phyloP scores from a whole-genome alignment of 2,888 invertebrate genomes.

The Atherix ibis region DNA sequence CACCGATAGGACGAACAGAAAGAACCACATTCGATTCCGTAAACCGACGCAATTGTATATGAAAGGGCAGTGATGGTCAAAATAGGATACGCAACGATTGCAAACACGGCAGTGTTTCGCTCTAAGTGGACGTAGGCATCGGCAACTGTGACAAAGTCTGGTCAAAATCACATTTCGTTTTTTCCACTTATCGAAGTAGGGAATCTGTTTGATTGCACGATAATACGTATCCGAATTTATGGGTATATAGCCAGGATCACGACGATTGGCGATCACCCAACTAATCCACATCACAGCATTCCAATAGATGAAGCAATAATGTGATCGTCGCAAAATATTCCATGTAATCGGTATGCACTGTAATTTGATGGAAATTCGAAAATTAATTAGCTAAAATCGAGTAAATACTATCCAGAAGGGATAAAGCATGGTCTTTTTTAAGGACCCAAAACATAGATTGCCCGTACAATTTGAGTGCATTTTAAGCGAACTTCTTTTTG shows the following conservation, averaged over 20 bases:
- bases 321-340: constrained; percentile 71
- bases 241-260: constrained; percentile 80
- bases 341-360: constrained; percentile 81
- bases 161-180: constrained; percentile 67
- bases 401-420: background rate
- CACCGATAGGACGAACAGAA: constrained; percentile 72
- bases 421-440: background rate
- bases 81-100: constrained; percentile 75
- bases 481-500: too few relatives aligned
- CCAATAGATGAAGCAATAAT: constrained; percentile 82
- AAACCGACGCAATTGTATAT: constrained; percentile 90
- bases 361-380: constrained; percentile 1
- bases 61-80: constrained; percentile 91
- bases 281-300: constrained; percentile 87
- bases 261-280: constrained; percentile 75
- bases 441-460: background rate
- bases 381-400: background rate
- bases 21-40: constrained; percentile 86
- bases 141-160: constrained; percentile 78
- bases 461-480: background rate
- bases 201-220: constrained; percentile 78
- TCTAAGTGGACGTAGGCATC: constrained; percentile 69
- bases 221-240: constrained; percentile 82
- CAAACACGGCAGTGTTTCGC: constrained; percentile 88
- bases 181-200: constrained; percentile 85